Base-by-base conservation (phyloP, 2,797 vertebrate genomes). In the Sebastes ruberrimus region DNA sequence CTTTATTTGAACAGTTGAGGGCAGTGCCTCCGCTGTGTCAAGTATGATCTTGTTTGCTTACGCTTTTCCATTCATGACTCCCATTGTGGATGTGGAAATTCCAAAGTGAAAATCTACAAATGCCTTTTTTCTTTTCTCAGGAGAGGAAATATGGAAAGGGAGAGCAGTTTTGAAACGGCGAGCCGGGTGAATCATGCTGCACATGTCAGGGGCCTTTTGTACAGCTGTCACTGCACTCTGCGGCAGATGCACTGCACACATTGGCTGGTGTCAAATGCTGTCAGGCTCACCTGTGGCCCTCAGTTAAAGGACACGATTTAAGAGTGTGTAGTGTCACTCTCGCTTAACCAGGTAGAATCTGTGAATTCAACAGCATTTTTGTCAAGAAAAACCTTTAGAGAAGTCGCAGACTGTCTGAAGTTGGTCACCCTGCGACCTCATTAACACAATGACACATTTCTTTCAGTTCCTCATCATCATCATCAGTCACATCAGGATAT, bases 221-320 rank as follows among this genome's bases (percentile, higher is more conserved):
- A 16, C 93, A 89, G 87, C 89, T 93, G 93, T 91, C 91, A 78
- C 62, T 62, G 84, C 74, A 4, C 86, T 89, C 80, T 42, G 84
- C 78, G 65, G 77, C 91, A 87, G 81, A 91, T 86, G 87, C 80
- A 65, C 73, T 2, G 63, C 64, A 77, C 77, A 75, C 82, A 38
- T 4, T 46, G 70, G 71, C 77, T 30, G 53, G 57, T 83, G 81
- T 88, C 86, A 64, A 64, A 76, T 5, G 78, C 90, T 87, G 91
- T 89, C 91, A 76, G 59, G 5, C 71, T 93, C 94, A 94, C 93
- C 92, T 91, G 92, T 92, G 88, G 75, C 80, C 71, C 75, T 82
- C 84, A 74, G 68, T 88, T 81, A 84, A 61, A 75, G 52, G 4
- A 30, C 56, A 38, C 4, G 0, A 11, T 46, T 56, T 55, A 42